phyloP scores from a whole-genome alignment of 2,888 invertebrate genomes.

The Zele albiditarsus region DNA sequence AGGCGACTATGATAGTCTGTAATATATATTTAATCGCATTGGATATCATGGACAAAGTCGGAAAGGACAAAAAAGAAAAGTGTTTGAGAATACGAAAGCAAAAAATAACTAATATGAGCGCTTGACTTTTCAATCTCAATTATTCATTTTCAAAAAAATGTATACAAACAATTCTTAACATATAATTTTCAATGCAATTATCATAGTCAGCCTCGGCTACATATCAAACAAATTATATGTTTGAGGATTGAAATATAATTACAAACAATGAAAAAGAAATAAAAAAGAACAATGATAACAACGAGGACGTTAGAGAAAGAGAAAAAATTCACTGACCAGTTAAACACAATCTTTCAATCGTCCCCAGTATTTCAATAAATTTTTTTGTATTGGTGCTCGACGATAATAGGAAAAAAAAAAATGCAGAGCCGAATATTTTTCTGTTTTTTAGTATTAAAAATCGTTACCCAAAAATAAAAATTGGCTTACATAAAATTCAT shows the following conservation, averaged over 20 bases:
- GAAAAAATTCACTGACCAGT: slow-evolving; percentile 23
- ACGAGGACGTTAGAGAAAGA: background rate
- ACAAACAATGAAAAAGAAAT: slow-evolving; percentile 24
- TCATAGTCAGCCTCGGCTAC: slow-evolving; percentile 50
- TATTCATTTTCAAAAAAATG: slow-evolving; percentile 17
- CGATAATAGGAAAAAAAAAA: background rate
- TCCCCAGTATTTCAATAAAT: background rate
- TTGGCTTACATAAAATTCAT: slow-evolving; percentile 32
- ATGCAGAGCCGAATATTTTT: background rate
- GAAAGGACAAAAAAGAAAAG: background rate
- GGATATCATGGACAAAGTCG: slow-evolving; percentile 24
- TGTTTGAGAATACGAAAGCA: slow-evolving; percentile 9
- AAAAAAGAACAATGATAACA: background rate
- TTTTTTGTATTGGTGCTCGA: slow-evolving; percentile 19
- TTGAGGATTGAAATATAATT: slow-evolving; percentile 18
- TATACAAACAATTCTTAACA: slow-evolving; percentile 21
- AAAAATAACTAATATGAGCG: background rate
- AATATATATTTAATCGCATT: slow-evolving; percentile 34
- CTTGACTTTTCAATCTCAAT: slow-evolving; percentile 26
- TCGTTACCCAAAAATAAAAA: background rate
- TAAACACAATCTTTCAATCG: background rate
- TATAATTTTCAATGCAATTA: slow-evolving; percentile 41
- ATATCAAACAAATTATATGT: slow-evolving; percentile 47
- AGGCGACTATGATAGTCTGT: slow-evolving; percentile 40
- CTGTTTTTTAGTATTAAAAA: slow-evolving; percentile 31